phyloP scores from a whole-genome alignment of 2,113 vertebrate species.

The Daphoenositta chrysoptera region DNA sequence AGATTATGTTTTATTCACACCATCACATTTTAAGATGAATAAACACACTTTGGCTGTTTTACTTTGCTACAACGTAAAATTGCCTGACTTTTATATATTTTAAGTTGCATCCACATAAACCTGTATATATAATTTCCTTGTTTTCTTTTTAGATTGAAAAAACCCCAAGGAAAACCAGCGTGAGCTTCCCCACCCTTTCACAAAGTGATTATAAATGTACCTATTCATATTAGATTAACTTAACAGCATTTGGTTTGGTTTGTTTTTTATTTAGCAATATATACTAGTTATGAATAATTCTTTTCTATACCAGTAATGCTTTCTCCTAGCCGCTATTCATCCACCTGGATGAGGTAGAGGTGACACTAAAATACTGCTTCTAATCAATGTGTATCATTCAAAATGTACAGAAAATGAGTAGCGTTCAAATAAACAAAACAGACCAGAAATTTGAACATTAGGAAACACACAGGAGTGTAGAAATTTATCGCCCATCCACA shows the following conservation, averaged over 20 bases:
- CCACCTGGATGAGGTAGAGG: background rate
- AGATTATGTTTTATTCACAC: conserved; percentile 28
- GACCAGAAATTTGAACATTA: background rate
- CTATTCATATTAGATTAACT: background rate
- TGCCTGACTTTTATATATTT: conserved; percentile 29
- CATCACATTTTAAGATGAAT: conserved; percentile 21
- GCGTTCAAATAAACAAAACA: background rate
- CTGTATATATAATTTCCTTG: background rate
- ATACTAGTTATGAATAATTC: background rate
- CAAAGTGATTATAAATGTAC: conserved; percentile 8
- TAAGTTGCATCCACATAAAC: background rate
- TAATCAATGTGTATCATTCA: background rate
- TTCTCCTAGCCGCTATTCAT: background rate
- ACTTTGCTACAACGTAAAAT: background rate
- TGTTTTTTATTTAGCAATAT: background rate
- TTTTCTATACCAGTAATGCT: background rate
- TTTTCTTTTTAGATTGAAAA: conserved; percentile 43
- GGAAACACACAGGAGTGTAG: background rate
- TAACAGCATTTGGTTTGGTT: background rate
- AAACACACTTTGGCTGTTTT: conserved; percentile 21
- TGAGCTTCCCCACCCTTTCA: background rate
- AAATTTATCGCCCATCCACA: background rate
- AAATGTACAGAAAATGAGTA: background rate
- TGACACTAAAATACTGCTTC: background rate
- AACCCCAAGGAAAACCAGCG: background rate